These are phyloP conservation scores for Geophilus truncorum DNA, from an alignment of 2,888 invertebrate species.

Conservation along the genomic window DNA sequence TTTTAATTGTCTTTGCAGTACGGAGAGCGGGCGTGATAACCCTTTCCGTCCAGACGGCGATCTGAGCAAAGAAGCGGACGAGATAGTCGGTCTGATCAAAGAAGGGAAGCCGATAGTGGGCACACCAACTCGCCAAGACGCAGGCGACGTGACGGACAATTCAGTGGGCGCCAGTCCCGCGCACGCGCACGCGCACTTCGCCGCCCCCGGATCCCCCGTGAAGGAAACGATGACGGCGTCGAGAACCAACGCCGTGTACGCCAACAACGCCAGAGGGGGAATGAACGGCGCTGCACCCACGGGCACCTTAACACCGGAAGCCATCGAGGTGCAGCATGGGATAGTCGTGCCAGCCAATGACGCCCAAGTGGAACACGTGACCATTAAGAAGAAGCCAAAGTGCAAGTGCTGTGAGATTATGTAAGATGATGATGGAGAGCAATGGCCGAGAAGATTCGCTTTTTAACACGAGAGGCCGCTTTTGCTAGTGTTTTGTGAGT, in stretches of 20 bases:
- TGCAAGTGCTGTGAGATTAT: slow-evolving; percentile 75
- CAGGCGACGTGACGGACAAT: slow-evolving; percentile 52
- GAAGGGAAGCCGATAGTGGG: slow-evolving; percentile 82
- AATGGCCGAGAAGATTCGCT: too few species aligned
- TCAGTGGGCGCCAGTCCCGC: slow-evolving; percentile 40
- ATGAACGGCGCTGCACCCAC: slow-evolving; percentile 40
- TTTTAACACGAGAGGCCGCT: too few species aligned
- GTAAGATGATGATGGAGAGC: slow-evolving; percentile 20
- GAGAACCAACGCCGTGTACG: neutral
- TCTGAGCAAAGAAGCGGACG: slow-evolving; percentile 88
- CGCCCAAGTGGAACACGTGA: slow-evolving; percentile 81
- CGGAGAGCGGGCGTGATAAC: slow-evolving; percentile 95
- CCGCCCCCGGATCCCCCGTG: neutral
- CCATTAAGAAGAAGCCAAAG: slow-evolving; percentile 90
- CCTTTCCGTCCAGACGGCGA: slow-evolving; percentile 96
- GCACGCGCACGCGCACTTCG: slow-evolving; percentile 48
- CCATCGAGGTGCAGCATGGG: slow-evolving; percentile 66
- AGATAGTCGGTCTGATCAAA: slow-evolving; percentile 90
- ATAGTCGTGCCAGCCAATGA: slow-evolving; percentile 59
- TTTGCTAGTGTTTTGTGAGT: too few species aligned
- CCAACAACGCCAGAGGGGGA: slow-evolving; percentile 35
- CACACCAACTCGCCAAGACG: slow-evolving; percentile 49
- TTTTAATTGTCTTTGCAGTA: slow-evolving; percentile 66
- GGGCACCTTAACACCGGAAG: slow-evolving; percentile 46
- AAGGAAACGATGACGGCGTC: slow-evolving; percentile 31